Percentiles rank a stretch among this genome's conserved stretches.
Conservation (phyloP, 2,113 vertebrate species). For the Ascaphus truei region DNA sequence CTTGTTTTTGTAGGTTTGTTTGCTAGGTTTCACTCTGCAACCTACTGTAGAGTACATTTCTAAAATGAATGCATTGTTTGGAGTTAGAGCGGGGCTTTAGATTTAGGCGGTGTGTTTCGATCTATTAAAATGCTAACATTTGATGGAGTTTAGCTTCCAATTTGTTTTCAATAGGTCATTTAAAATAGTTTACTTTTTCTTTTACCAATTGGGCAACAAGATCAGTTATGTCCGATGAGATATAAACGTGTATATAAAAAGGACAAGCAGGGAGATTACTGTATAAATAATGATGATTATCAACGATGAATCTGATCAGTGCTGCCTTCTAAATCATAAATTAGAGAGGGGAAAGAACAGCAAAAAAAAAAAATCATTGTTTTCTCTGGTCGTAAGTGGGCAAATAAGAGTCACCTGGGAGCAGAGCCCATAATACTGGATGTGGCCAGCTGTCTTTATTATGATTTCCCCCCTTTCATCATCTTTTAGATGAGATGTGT, state of each 20-base stretch:
- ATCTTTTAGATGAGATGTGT: slow-evolving; percentile 18
- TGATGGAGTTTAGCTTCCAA: too few relatives aligned
- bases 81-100: too few relatives aligned
- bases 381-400: slow-evolving; percentile 30
- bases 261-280: slow-evolving; percentile 34
- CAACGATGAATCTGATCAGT: slow-evolving; percentile 13
- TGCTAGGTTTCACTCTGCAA: too few relatives aligned
- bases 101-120: too few relatives aligned
- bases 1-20: too few relatives aligned
- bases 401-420: slow-evolving; percentile 20
- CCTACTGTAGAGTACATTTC: too few relatives aligned
- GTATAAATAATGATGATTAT: slow-evolving; percentile 37
- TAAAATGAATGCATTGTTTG: too few relatives aligned
- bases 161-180: too few relatives aligned
- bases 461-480: slow-evolving; percentile 18
- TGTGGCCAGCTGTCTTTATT: slow-evolving; percentile 7
- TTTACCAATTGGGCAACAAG: background rate
- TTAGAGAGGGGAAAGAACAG: background rate
- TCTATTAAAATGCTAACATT: too few relatives aligned
- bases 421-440: background rate
- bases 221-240: slow-evolving; percentile 20
- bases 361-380: slow-evolving; percentile 11
- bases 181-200: background rate
- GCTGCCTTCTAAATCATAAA: slow-evolving; percentile 22
- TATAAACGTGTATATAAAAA: slow-evolving; percentile 23